Evolutionary conservation across 2,113 vertebrate species (phyloP).

Genomic region (Synodontis membranacea): DNA sequence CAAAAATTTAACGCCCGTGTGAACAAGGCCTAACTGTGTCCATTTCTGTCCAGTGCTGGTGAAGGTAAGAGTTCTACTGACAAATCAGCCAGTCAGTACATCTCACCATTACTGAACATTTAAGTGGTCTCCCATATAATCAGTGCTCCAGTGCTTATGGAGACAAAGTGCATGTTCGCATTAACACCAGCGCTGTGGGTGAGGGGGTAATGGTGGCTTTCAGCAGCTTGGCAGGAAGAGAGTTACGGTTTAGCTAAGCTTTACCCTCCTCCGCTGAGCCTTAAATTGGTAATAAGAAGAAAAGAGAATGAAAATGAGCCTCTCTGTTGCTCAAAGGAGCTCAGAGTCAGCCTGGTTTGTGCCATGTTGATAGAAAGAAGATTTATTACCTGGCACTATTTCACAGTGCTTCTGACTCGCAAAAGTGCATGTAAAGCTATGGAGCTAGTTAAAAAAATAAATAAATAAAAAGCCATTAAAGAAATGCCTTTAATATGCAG

Average conservation of each 20-base stretch:
- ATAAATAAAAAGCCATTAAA: too few species aligned
- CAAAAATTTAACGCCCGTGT: too few species aligned
- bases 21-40: too few species aligned
- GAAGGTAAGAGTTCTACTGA: not conserved
- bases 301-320: not conserved
- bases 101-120: not conserved
- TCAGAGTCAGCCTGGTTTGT: not conserved
- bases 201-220: slow-evolving; percentile 47
- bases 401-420: not conserved
- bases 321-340: not conserved
- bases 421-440: not conserved
- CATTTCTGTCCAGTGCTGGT: slow-evolving; percentile 2
- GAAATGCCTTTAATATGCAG: not conserved
- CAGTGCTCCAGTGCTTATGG: slow-evolving; percentile 9
- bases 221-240: slow-evolving; percentile 21
- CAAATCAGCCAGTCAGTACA: not conserved
- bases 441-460: too few species aligned
- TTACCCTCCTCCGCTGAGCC: slow-evolving; percentile 8
- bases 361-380: not conserved
- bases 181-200: slow-evolving; percentile 32
- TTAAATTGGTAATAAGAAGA: slow-evolving; percentile 23
- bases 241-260: slow-evolving; percentile 31
- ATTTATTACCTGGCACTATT: not conserved
- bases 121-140: slow-evolving; percentile 9
- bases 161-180: not conserved